Base-by-base conservation (phyloP, 1,140 invertebrate species). In the Pseudomyrmex sp. region DNA sequence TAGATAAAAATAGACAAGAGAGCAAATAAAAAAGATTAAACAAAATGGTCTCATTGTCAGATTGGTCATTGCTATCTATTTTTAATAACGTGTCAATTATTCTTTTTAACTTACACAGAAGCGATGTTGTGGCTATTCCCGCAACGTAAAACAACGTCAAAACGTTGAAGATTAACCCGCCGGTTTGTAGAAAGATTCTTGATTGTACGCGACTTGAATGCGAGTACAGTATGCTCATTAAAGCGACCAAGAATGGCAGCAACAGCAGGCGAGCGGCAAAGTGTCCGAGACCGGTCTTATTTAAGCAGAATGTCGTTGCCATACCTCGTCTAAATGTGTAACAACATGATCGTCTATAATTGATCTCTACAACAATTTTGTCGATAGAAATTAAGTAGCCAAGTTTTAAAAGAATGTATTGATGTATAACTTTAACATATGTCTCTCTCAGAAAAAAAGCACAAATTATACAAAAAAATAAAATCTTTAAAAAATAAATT, bases 151-250 rank as follows among this genome's bases (percentile, higher is more conserved):
- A 96, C 7, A 97, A 95, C 13, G 96, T 96, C 72, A 99, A 94
- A 76, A 96, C 96, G 90, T 98, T 98, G 83, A 98, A 96, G 58
- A 98, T 95, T 46, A 99, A 95, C 10, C 98, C 98, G 5, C 93
- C 88, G 1, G 93, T 93, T 84, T 94, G 94, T 20, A 94, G 44
- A 79, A 94, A 94, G 83, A 94, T 89, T 82, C 91, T 93, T 3
- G 93, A 93, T 46, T 94, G 94, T 0, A 93, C 62, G 2, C 88
- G 90, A 79, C 90, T 93, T 0, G 94, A 94, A 66, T 94, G 90
- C 0, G 93, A 96, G 90, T 98, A 98, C 85, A 98, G 97, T 7
- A 97, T 93, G 96, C 97, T 98, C 15, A 98, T 88, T 9, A 98
- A 93, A 13, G 96, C 96, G 92, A 97, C 97, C 62, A 97, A 96